Percentiles rank a stretch among this genome's conserved stretches.
Conservation (phyloP, 92 coral and sea anemone genomes). For the Phenganax marumi region DNA sequence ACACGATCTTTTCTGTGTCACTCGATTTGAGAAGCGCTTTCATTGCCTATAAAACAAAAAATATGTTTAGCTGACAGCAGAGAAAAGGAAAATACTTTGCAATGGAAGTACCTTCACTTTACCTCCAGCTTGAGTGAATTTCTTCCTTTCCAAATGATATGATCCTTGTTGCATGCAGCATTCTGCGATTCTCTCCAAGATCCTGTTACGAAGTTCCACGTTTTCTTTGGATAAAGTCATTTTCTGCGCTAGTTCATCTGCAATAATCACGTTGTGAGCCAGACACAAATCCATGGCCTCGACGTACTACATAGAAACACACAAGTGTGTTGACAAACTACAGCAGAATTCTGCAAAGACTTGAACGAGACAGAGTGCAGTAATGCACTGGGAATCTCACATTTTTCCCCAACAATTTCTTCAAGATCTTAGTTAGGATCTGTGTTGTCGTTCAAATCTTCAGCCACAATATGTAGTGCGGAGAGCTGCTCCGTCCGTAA, state of each 20-base stretch:
- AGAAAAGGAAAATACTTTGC: background rate
- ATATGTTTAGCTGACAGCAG: background rate
- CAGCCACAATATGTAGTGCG: slow-evolving; percentile 93
- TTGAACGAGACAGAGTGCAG: background rate
- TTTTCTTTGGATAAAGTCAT: slow-evolving; percentile 93
- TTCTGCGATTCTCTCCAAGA: slow-evolving; percentile 88
- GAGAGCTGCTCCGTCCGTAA: slow-evolving; percentile 90
- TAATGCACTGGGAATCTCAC: slow-evolving; percentile 29
- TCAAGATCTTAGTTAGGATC: slow-evolving; percentile 95
- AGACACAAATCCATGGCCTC: slow-evolving; percentile 93
- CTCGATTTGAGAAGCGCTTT: slow-evolving; percentile 93
- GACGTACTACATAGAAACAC: slow-evolving; percentile 57
- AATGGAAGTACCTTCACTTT: slow-evolving; percentile 71
- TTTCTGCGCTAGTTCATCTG: slow-evolving; percentile 90
- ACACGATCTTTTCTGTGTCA: slow-evolving; percentile 96
- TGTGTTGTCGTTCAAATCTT: slow-evolving; percentile 88
- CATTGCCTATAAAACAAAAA: slow-evolving; percentile 70
- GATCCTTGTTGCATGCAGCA: slow-evolving; percentile 98
- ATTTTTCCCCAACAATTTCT: slow-evolving; percentile 82
- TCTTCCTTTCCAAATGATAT: slow-evolving; percentile 94
- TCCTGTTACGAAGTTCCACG: slow-evolving; percentile 69
- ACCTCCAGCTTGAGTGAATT: slow-evolving; percentile 97
- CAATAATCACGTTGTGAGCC: slow-evolving; percentile 81
- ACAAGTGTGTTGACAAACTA: background rate
- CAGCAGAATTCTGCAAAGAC: background rate